Evolutionary conservation across 2,888 invertebrate genomes (phyloP).

Genomic region (Cephonodes hylas): DNA sequence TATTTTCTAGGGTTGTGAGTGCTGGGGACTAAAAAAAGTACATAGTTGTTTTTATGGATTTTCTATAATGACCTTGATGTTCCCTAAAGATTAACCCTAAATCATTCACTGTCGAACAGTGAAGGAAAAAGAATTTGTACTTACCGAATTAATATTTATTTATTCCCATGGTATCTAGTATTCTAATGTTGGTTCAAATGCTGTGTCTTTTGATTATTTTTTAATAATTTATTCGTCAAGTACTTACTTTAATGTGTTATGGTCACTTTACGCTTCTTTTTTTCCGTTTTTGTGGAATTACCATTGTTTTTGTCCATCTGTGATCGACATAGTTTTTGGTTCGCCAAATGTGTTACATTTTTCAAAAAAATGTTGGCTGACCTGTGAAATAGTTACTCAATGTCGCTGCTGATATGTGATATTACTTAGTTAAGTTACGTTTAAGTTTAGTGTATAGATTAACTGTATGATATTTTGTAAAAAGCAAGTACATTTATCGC

Average conservation of each 20-base stretch:
- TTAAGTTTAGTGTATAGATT: conserved; percentile 33
- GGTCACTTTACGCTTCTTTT: neutral
- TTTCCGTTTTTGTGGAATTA: neutral
- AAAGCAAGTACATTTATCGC: conserved; percentile 42
- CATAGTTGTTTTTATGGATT: too few species aligned
- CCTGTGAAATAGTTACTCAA: conserved; percentile 18
- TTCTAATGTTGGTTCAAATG: neutral
- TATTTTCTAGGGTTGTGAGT: neutral
- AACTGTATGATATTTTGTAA: conserved; percentile 38
- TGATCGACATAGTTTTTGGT: conserved; percentile 1
- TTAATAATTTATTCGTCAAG: conserved; percentile 12
- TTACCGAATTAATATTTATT: neutral
- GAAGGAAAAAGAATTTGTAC: neutral
- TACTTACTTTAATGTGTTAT: conserved; percentile 15
- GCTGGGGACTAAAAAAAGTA: too few species aligned
- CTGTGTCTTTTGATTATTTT: neutral
- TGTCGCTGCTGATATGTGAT: conserved; percentile 77
- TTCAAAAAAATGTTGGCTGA: conserved; percentile 18
- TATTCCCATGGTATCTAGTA: neutral
- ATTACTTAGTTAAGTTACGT: conserved; percentile 64
- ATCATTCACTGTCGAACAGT: neutral
- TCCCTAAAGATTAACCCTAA: neutral
- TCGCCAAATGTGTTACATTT: conserved; percentile 16
- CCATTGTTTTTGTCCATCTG: conserved; percentile 5
- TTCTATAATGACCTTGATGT: too few species aligned